These are phyloP conservation scores for Tromatobia lineatoria DNA, from an alignment of 2,888 invertebrate species.

Conservation along the genomic window DNA sequence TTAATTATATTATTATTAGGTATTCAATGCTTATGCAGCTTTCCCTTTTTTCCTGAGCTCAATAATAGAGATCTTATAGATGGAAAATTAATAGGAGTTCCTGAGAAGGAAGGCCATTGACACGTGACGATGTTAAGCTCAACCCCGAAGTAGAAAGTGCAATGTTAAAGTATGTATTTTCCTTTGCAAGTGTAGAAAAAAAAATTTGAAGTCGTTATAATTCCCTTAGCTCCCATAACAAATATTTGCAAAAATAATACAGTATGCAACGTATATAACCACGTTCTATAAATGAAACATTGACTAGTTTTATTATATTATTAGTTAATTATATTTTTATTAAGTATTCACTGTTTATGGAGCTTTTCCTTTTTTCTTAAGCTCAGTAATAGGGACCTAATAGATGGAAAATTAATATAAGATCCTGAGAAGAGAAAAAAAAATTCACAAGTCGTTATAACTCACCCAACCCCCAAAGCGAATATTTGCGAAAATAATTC, in stretches of 20 bases:
- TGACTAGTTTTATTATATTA: too few relatives aligned
- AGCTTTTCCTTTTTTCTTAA: constrained; percentile 31
- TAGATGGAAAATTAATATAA: constrained; percentile 47
- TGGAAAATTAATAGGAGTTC: constrained; percentile 51
- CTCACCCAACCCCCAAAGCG: too few relatives aligned
- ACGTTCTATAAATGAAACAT: too few relatives aligned
- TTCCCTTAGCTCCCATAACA: too few relatives aligned
- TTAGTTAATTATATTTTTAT: not conserved
- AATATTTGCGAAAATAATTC: too few relatives aligned
- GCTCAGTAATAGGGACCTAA: constrained; percentile 40
- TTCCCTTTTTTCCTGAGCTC: constrained; percentile 12
- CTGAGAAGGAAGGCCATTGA: constrained; percentile 52
- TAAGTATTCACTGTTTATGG: constrained; percentile 7
- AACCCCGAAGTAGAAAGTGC: not conserved
- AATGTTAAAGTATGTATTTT: not conserved
- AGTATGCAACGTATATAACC: too few relatives aligned
- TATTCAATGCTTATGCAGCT: constrained; percentile 24
- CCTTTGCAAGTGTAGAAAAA: too few relatives aligned
- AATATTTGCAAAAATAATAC: too few relatives aligned
- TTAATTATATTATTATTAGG: not conserved
- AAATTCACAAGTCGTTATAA: too few relatives aligned
- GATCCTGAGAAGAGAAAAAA: too few relatives aligned
- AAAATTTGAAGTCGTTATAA: too few relatives aligned
- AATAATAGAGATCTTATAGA: constrained; percentile 47
- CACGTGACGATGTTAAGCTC: constrained; percentile 36